Evolutionary conservation across 1,140 invertebrate species (phyloP).

Genomic region (Hyphantria cunea): DNA sequence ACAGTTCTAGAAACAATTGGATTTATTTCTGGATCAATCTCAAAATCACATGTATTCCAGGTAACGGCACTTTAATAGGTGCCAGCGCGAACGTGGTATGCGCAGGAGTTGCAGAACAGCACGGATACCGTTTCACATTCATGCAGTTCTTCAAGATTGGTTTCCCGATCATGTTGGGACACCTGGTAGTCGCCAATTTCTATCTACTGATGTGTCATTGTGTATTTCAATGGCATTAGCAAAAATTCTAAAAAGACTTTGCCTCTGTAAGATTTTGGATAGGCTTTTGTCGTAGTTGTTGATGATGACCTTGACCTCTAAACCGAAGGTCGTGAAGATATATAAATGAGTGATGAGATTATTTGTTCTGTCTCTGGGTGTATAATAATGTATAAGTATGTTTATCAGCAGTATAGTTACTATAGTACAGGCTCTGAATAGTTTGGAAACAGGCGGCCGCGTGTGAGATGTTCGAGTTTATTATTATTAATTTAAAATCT

Average conservation of each 20-base stretch:
- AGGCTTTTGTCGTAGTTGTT: no score
- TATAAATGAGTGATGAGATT: no score
- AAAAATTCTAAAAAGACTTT: background rate
- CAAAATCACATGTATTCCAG: slow-evolving; percentile 60
- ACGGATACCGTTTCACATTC: slow-evolving; percentile 91
- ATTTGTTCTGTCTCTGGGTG: no score
- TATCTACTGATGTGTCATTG: slow-evolving; percentile 89
- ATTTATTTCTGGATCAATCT: no score
- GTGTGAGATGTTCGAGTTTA: no score
- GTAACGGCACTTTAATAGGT: slow-evolving; percentile 92
- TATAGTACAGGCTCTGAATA: no score
- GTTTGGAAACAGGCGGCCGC: no score
- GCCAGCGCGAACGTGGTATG: slow-evolving; percentile 93
- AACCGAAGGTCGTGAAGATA: no score
- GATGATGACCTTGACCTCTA: background rate
- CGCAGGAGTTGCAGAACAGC: slow-evolving; percentile 92
- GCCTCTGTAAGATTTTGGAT: background rate
- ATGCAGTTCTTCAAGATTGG: slow-evolving; percentile 90
- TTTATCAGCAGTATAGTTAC: no score
- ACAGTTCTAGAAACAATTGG: no score
- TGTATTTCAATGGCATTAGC: slow-evolving; percentile 84
- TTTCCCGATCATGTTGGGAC: slow-evolving; percentile 89
- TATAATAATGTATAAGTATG: no score
- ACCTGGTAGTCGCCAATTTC: slow-evolving; percentile 60
- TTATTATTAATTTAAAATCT: no score